These are phyloP conservation scores for Scartelaos histophorus DNA, from an alignment of 2,113 vertebrate genomes.

Conservation along the genomic window DNA sequence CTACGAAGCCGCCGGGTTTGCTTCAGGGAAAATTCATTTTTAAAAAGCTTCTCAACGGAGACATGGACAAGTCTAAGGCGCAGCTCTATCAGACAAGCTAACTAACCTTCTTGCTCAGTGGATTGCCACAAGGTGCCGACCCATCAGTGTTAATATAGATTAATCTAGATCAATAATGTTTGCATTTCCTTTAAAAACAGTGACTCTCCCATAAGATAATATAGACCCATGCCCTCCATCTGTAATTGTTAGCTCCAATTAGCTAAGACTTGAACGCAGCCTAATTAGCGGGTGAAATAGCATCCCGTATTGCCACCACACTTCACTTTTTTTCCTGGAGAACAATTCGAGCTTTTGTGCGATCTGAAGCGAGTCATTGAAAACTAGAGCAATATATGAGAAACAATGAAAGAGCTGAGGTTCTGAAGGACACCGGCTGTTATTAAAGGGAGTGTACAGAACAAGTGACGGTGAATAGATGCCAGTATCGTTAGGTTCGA, in stretches of 20 bases:
- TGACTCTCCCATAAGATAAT: not conserved
- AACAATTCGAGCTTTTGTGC: not conserved
- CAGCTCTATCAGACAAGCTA: too few relatives aligned
- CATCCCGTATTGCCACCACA: not conserved
- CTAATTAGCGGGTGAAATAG: not conserved
- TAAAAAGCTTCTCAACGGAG: too few relatives aligned
- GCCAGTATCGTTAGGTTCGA: not conserved
- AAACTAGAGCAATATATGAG: not conserved
- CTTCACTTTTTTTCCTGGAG: not conserved
- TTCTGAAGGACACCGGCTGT: not conserved
- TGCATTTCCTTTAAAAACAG: not conserved
- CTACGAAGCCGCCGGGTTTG: too few relatives aligned
- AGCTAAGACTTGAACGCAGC: not conserved
- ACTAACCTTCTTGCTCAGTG: too few relatives aligned
- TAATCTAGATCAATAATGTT: too few relatives aligned
- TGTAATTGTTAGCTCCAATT: not conserved
- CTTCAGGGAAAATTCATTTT: too few relatives aligned
- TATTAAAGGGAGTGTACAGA: not conserved
- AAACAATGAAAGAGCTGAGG: not conserved
- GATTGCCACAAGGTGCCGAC: too few relatives aligned
- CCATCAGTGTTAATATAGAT: too few relatives aligned
- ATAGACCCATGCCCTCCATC: not conserved
- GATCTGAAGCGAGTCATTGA: too few relatives aligned
- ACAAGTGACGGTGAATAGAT: not conserved
- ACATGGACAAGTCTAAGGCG: too few relatives aligned